Evolutionary conservation across 2,113 vertebrate species (phyloP).

Genomic region (Arothron firmamentum): DNA sequence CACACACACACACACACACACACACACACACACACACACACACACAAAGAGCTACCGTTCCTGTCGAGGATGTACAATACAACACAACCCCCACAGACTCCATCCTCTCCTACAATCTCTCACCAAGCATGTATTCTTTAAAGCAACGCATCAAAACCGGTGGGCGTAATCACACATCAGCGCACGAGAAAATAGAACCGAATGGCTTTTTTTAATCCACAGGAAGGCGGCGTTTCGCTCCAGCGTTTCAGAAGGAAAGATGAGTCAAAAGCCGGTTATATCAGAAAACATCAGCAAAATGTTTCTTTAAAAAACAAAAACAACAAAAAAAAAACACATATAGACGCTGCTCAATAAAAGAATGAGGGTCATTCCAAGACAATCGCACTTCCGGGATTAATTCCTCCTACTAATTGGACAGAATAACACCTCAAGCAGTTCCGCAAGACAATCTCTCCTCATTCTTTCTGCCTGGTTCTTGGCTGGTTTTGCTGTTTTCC

Average conservation of each 20-base stretch:
- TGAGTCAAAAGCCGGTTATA: slow-evolving; percentile 4
- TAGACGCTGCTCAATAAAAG: no score
- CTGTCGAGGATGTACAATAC: slow-evolving; percentile 57
- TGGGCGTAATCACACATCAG: slow-evolving; percentile 61
- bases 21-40: slow-evolving; percentile 8
- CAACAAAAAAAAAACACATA: neutral
- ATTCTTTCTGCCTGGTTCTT: no score
- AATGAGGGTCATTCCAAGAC: no score
- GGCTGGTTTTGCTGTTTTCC: no score
- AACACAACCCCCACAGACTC: slow-evolving; percentile 59
- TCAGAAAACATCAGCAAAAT: neutral
- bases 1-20: slow-evolving; percentile 17
- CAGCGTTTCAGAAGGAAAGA: slow-evolving; percentile 14
- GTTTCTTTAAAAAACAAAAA: neutral
- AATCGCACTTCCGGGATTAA: no score
- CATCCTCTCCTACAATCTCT: slow-evolving; percentile 65
- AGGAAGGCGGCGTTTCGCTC: slow-evolving; percentile 25
- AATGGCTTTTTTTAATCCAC: slow-evolving; percentile 36
- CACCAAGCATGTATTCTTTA: slow-evolving; percentile 61
- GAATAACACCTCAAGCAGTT: no score
- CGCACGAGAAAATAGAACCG: slow-evolving; percentile 44
- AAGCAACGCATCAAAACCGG: slow-evolving; percentile 62
- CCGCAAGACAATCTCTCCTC: no score
- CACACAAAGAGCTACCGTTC: slow-evolving; percentile 53
- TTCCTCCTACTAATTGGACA: no score